Base-by-base conservation (phyloP, 1,140 invertebrate species). In the Drosophila arawakana region DNA sequence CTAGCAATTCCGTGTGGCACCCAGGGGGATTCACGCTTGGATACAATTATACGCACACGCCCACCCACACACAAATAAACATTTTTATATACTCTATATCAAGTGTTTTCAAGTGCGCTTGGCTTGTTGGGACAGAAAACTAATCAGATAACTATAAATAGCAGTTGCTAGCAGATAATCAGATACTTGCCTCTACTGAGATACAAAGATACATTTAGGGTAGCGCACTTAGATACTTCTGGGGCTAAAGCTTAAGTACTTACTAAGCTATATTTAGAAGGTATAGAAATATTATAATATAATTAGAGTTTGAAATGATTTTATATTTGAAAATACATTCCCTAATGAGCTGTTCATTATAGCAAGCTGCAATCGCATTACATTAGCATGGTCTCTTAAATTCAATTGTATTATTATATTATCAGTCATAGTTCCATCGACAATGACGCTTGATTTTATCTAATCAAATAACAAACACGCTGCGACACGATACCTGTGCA, bases 71-170 rank as follows among this genome's bases (percentile, higher is more conserved):
- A 30, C 6, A 30, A 30, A 30, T 30, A 30, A 30, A 30, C 25
- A 30, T 30, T 30, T 30, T 30, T 30, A 30, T 30, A 30, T 30
- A 30, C 25, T 30, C 25, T 55, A 41, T 68, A 60, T 73, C 46
- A 60, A 73, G 73, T 81, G 67, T 55, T 71, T 75, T 65, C 69
- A 82, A 78, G 76, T 78, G 80, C 66, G 65, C 61, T 37, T 59
- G 66, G 41, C 57, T 63, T 70, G 76, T 78, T 76, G 35, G 58
- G 30, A 25, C 18, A 59, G 39, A 34, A 34, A 73, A 55, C 67
- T 80, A 80, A 80, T 80, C 71, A 80, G 47, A 62, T 70, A 47
- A 35, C 65, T 78, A 73, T 66, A 77, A 78, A 78, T 63, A 52
- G 61, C 13, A n/a, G 2, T 57, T 57, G 15, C 18, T 34, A 43